These are phyloP conservation scores for Catharus minimus DNA, from an alignment of 2,113 vertebrate species.

Conservation along the genomic window DNA sequence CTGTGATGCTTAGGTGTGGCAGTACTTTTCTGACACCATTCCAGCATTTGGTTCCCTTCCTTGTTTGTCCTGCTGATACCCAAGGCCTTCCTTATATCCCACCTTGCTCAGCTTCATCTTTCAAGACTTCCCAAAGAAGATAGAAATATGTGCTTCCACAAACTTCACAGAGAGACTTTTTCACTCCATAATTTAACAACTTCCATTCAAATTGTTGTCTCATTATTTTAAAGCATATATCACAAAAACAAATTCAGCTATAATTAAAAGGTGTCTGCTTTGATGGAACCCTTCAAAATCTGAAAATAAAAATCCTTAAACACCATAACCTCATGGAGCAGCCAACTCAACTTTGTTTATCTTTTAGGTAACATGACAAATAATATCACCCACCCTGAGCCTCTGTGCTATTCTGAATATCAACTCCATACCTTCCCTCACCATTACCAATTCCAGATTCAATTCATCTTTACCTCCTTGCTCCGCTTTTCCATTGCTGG, in stretches of 20 bases:
- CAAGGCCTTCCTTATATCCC: neutral
- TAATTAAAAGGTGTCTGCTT: neutral
- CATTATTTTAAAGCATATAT: accelerated
- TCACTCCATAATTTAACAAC: neutral
- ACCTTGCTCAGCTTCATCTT: neutral
- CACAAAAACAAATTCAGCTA: neutral
- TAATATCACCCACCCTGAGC: neutral
- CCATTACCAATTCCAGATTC: neutral
- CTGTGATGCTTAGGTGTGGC: neutral
- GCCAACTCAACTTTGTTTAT: neutral
- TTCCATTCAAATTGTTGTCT: neutral
- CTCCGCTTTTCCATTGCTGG: neutral
- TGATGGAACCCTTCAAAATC: neutral
- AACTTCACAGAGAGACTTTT: neutral
- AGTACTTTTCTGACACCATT: neutral
- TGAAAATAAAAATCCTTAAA: neutral
- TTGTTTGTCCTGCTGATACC: neutral
- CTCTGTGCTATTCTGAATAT: neutral
- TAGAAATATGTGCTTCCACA: neutral
- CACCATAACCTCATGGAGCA: neutral
- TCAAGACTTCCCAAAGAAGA: neutral
- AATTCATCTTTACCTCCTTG: neutral
- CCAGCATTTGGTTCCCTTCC: neutral
- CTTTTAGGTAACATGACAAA: neutral
- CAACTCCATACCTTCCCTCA: neutral